A percentile compares a stretch with the other conserved stretches of the same genome.
Evolutionary conservation across 2,797 vertebrate species (phyloP).

Genomic region (Aselliscus stoliczkanus): DNA sequence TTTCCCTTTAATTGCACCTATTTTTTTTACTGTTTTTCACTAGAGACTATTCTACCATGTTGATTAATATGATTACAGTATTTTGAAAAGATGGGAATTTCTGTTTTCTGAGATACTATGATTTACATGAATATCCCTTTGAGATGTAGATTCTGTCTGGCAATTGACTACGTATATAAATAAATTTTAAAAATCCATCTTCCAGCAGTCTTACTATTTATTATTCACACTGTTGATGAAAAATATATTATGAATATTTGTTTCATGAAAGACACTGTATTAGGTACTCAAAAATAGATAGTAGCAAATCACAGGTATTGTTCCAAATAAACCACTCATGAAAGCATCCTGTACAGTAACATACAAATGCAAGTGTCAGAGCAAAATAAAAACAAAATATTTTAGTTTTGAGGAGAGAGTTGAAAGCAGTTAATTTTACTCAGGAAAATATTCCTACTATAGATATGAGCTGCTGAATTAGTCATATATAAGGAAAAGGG

Average conservation of each 20-base stretch:
- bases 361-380: neutral
- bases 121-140: neutral
- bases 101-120: neutral
- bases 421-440: neutral
- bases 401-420: neutral
- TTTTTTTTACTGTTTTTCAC: neutral
- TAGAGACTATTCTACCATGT: neutral
- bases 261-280: neutral
- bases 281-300: neutral
- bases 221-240: neutral
- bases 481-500: neutral
- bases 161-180: constrained; percentile 36
- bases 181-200: constrained; percentile 26
- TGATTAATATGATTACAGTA: constrained; percentile 25
- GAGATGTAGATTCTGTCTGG: neutral
- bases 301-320: neutral
- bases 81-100: constrained; percentile 36
- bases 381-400: neutral
- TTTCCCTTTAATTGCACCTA: constrained; percentile 14
- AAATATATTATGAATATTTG: neutral
- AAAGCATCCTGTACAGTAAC: neutral
- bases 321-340: neutral
- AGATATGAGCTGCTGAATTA: neutral
- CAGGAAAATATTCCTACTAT: neutral
- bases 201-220: neutral